phyloP scores from a whole-genome alignment of 2,113 vertebrate species.

The Verasper variegatus region DNA sequence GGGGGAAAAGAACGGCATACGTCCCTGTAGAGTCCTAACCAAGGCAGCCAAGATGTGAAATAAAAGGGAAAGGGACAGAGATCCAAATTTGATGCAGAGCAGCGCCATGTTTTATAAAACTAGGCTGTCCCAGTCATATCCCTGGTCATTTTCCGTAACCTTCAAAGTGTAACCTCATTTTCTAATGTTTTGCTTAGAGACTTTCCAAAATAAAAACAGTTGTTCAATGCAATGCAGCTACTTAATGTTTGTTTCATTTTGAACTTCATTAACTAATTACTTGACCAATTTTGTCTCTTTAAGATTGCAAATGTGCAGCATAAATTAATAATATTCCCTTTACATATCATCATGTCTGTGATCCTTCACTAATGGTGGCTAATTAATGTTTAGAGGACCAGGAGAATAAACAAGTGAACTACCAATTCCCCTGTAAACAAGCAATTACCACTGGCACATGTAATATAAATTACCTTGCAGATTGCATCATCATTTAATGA shows the following conservation, averaged over 20 bases:
- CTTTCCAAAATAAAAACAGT: constrained; percentile 18
- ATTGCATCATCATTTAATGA: constrained; percentile 53
- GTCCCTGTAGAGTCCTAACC: constrained; percentile 52
- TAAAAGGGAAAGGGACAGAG: constrained; percentile 46
- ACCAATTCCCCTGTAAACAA: constrained; percentile 54
- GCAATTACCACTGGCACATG: constrained; percentile 55
- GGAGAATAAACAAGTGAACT: constrained; percentile 24
- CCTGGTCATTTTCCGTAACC: constrained; percentile 46
- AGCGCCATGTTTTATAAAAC: constrained; percentile 37
- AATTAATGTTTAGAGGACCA: constrained; percentile 53
- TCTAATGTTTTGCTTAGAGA: constrained; percentile 6
- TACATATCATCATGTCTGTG: constrained; percentile 41
- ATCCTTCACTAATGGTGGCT: constrained; percentile 63
- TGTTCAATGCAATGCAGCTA: background rate
- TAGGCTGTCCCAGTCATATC: constrained; percentile 30
- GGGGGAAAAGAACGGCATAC: constrained; percentile 36
- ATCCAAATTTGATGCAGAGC: constrained; percentile 41
- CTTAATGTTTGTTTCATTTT: constrained; percentile 21
- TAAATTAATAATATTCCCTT: constrained; percentile 28
- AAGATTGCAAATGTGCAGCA: constrained; percentile 2
- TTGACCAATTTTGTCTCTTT: background rate
- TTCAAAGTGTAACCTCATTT: constrained; percentile 40
- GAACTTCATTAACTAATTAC: constrained; percentile 8
- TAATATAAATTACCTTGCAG: constrained; percentile 55
- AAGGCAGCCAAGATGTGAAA: constrained; percentile 44